Evolutionary conservation across 2,113 vertebrate species (phyloP), one percentile per base, ranked within the genome.

Genomic region (Struthidea cinerea): DNA sequence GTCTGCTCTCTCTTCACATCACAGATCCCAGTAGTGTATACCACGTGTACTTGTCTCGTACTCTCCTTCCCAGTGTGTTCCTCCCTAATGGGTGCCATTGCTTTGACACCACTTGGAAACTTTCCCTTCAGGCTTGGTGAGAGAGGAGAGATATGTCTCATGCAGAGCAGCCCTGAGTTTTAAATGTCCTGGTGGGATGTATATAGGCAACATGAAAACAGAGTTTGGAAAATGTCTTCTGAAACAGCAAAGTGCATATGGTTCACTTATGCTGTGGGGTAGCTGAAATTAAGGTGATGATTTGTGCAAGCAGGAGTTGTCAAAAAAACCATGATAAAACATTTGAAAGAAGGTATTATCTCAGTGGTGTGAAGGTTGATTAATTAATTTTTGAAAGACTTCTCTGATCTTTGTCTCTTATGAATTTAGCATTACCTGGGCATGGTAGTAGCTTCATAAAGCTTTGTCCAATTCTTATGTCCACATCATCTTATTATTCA

Each of bases 41-140:
- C 16, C 39, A 10, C 0, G 0, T 23, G 6, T 16, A 7, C 49
- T 49, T 2, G 1, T 39, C 24, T 65, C 52, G 52, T 11, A 0
- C 23, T 67, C 23, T 30, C 42, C 42, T 77, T 67, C 39, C 35
- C 65, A 26, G 13, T 28, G 28, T 57, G 44, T 28, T 37, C 60
- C 30, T 89, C 59, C 37, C 41, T 53, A 21, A 75, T 49, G 65
- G 64, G 33, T 47, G 49, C 44, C 3, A 1, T 42, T 35, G 22
- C 41, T 90, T 23, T 68, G 24, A 16, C 32, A 9, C 49, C 35
- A 4, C 63, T 53, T 56, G 10, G 24, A 74, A 84, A 77, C 39
- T 56, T 87, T 52, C 17, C 30, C 77, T 53, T 75, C 35, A 37
- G 32, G 20, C 9, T 18, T 69, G 46, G 11, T 35, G 71, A 89